phyloP scores from a whole-genome alignment of 2,797 vertebrate species.

The Lacerta agilis region DNA sequence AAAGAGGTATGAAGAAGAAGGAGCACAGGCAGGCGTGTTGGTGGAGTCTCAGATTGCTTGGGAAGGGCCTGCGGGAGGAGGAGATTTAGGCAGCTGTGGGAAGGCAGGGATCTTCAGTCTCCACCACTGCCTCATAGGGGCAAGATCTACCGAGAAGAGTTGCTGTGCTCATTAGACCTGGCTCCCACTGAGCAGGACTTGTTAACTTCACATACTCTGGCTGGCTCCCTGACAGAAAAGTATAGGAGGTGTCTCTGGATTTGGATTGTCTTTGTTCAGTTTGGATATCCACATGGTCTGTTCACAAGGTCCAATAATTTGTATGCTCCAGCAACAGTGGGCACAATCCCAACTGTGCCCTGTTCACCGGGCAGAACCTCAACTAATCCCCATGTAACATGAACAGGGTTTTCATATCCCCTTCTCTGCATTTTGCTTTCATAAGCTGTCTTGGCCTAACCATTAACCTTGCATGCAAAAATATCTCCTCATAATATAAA shows the following conservation, averaged over 20 bases:
- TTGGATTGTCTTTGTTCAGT: neutral
- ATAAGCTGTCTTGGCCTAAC: neutral
- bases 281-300: neutral
- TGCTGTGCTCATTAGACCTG: too few relatives aligned
- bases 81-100: too few relatives aligned
- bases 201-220: too few relatives aligned
- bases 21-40: too few relatives aligned
- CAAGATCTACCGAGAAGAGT: too few relatives aligned
- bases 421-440: neutral
- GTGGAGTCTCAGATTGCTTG: too few relatives aligned
- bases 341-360: neutral
- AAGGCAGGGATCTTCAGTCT: too few relatives aligned
- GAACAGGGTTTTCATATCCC: neutral
- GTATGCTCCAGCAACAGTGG: neutral
- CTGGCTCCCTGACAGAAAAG: neutral
- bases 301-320: neutral
- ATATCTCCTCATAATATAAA: fast-evolving
- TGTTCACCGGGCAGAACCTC: neutral
- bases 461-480: neutral
- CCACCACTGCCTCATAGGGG: too few relatives aligned
- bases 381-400: neutral
- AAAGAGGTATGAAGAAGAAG: too few relatives aligned
- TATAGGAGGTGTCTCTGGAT: neutral
- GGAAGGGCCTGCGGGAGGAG: too few relatives aligned
- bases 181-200: too few relatives aligned